Evolutionary conservation across 1,140 invertebrate genomes (phyloP).

Genomic region (Drosophila kurseongensis): DNA sequence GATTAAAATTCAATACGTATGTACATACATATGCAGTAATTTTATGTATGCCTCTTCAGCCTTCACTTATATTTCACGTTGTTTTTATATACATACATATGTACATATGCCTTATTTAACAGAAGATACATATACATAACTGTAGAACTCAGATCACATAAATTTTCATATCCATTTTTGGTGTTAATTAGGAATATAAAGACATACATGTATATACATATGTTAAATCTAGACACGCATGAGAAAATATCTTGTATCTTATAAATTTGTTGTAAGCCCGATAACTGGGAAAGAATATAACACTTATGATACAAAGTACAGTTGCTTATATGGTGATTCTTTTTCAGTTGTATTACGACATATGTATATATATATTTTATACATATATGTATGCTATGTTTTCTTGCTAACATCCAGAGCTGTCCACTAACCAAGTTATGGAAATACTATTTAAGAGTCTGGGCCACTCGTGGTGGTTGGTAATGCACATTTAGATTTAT

Average conservation of each 20-base stretch:
- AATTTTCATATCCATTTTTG: slow-evolving; percentile 27
- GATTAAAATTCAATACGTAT: slow-evolving; percentile 26
- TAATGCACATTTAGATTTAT: slow-evolving; percentile 63
- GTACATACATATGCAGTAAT: slow-evolving; percentile 1
- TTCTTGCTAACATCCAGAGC: slow-evolving; percentile 11
- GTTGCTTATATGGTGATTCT: slow-evolving; percentile 6
- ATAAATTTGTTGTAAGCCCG: slow-evolving; percentile 1
- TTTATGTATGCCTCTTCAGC: slow-evolving; percentile 1
- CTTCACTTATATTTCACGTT: slow-evolving; percentile 7
- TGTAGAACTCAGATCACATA: slow-evolving; percentile 32
- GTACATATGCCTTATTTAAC: slow-evolving; percentile 5
- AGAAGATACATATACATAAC: slow-evolving; percentile 12
- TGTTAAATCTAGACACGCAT: slow-evolving; percentile 25
- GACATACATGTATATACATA: slow-evolving; percentile 10
- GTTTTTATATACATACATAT: slow-evolving; percentile 12
- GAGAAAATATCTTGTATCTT: slow-evolving; percentile 22
- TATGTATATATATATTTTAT: slow-evolving; percentile 12
- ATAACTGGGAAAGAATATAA: slow-evolving; percentile 3
- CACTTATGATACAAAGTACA: slow-evolving; percentile 6
- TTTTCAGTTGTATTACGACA: slow-evolving; percentile 11
- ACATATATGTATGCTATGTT: slow-evolving; percentile 11
- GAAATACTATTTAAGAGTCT: slow-evolving; percentile 27
- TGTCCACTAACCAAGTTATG: slow-evolving; percentile 7
- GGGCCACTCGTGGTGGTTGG: slow-evolving; percentile 5
- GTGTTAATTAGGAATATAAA: slow-evolving; percentile 10